Conservation (phyloP, 2,797 vertebrate genomes). For the Serranus cabrilla region DNA sequence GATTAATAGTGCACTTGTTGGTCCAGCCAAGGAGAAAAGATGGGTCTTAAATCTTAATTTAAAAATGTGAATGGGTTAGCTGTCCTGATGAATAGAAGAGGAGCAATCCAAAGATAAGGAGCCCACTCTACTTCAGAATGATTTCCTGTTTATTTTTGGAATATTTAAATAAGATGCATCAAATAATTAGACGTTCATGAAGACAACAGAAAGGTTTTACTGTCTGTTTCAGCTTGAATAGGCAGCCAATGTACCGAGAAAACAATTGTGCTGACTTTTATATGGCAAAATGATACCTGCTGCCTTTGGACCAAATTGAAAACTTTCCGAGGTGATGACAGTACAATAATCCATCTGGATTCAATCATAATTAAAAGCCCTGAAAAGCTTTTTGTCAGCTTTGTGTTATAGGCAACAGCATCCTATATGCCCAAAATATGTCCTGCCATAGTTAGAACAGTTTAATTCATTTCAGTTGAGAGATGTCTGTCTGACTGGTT, state of each 20-base stretch:
- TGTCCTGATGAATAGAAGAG: slow-evolving; percentile 44
- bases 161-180: slow-evolving; percentile 56
- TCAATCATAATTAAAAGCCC: slow-evolving; percentile 25
- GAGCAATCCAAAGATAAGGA: slow-evolving; percentile 45
- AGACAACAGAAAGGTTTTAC: slow-evolving; percentile 29
- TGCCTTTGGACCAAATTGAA: slow-evolving; percentile 5
- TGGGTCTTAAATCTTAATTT: slow-evolving; percentile 46
- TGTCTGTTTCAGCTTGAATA: slow-evolving; percentile 32
- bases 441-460: neutral
- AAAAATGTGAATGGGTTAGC: slow-evolving; percentile 38
- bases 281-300: neutral
- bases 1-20: slow-evolving; percentile 52
- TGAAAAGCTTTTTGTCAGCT: slow-evolving; percentile 11
- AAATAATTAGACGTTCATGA: slow-evolving; percentile 39
- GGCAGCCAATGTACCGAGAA: neutral
- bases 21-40: slow-evolving; percentile 15
- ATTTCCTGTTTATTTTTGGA: slow-evolving; percentile 62
- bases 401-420: neutral
- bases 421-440: slow-evolving; percentile 5
- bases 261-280: neutral
- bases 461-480: slow-evolving; percentile 1
- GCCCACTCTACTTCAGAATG: slow-evolving; percentile 26
- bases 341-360: slow-evolving; percentile 10
- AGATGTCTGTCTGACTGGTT: neutral
- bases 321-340: slow-evolving; percentile 3